These are phyloP conservation scores for Eurytoma adleriae DNA, from an alignment of 2,888 invertebrate genomes.

Conservation along the genomic window DNA sequence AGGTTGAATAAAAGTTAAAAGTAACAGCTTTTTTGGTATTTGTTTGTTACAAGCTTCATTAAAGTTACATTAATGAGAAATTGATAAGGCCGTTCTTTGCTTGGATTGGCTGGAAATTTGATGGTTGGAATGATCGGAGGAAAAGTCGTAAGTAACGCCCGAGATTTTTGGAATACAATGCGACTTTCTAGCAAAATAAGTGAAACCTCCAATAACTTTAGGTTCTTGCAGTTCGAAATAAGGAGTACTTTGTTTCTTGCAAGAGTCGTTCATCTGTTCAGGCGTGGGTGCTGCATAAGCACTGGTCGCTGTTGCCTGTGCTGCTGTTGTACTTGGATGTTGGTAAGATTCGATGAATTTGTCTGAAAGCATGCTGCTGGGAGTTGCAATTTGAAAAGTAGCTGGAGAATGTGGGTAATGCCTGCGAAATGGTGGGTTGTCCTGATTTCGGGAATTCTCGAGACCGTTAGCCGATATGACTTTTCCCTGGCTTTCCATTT, in stretches of 20 bases:
- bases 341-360: too few relatives aligned
- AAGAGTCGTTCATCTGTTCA: too few relatives aligned
- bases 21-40: too few relatives aligned
- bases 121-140: too few relatives aligned
- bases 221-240: slow-evolving; percentile 62
- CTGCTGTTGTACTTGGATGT: not conserved
- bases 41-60: too few relatives aligned
- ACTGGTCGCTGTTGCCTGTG: not conserved
- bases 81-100: too few relatives aligned
- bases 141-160: not conserved
- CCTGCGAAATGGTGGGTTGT: slow-evolving; percentile 59
- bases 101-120: too few relatives aligned
- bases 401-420: slow-evolving; percentile 11
- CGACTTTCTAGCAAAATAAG: slow-evolving; percentile 66
- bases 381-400: too few relatives aligned
- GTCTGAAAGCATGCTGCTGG: not conserved
- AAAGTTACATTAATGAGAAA: too few relatives aligned
- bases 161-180: slow-evolving; percentile 54
- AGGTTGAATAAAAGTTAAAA: not conserved
- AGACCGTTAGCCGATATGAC: slow-evolving; percentile 65
- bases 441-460: slow-evolving; percentile 64
- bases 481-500: slow-evolving; percentile 25
- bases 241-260: not conserved
- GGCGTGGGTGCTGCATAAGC: not conserved
- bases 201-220: slow-evolving; percentile 66